Conservation (phyloP, 1,140 invertebrate genomes). For the Aphaenogaster rudis region DNA sequence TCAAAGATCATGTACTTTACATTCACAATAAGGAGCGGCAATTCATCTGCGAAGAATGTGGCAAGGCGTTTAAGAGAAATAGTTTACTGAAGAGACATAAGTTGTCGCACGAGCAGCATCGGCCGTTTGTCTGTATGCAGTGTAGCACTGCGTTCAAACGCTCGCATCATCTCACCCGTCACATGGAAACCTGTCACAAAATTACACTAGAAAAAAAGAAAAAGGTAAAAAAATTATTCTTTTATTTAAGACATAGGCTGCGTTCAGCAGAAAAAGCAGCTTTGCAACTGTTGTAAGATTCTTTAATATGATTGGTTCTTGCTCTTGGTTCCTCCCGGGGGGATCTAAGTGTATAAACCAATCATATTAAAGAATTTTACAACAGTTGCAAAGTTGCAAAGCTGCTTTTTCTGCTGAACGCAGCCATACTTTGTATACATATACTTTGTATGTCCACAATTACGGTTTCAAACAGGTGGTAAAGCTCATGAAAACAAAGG, state of each 20-base stretch:
- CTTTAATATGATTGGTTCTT: no score
- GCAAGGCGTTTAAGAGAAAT: slow-evolving; percentile 82
- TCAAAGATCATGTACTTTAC: slow-evolving; percentile 81
- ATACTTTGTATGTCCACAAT: slow-evolving; percentile 11
- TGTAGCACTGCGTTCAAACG: slow-evolving; percentile 81
- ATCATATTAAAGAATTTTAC: no score
- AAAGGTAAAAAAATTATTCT: slow-evolving; percentile 67
- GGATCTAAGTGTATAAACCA: no score
- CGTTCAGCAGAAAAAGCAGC: no score
- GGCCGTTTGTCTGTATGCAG: slow-evolving; percentile 80
- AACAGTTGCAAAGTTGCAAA: no score
- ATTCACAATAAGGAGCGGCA: slow-evolving; percentile 81
- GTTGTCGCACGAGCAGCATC: slow-evolving; percentile 80
- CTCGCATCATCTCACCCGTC: slow-evolving; percentile 81
- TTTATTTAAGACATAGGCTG: not conserved
- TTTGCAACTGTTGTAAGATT: no score
- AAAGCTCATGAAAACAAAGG: slow-evolving; percentile 82
- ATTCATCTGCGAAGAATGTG: slow-evolving; percentile 83
- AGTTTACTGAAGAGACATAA: slow-evolving; percentile 82
- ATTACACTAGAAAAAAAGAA: slow-evolving; percentile 79
- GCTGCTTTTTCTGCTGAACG: no score
- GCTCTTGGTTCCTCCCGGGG: no score
- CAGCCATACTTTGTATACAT: not conserved
- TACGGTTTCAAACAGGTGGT: slow-evolving; percentile 72
- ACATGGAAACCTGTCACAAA: slow-evolving; percentile 81